Evolutionary conservation across 1,140 invertebrate species (phyloP), one percentile per base, ranked within the genome.

Genomic region (Drosophila bocki): DNA sequence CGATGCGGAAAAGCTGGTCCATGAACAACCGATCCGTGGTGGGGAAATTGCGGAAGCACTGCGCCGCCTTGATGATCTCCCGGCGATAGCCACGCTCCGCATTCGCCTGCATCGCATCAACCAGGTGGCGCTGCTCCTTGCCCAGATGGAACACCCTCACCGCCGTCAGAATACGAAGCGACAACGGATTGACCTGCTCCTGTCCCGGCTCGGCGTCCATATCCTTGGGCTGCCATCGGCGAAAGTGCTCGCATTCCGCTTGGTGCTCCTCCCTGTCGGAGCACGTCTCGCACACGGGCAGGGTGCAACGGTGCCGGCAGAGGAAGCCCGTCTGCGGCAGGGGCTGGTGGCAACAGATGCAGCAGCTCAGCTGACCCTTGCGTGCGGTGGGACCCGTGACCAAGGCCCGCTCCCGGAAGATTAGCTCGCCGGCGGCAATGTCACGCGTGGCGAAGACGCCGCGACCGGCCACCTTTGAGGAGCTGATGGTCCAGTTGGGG

Each of bases 391-490:
- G 95, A 0, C 96, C 96, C 22, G 94, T 82, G 13, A 96, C 93
- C 3, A 97, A 78, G 0, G 96, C 95, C 33, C 92, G 92, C 82
- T 97, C 96, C 3, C 94, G 92, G 81, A 96, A 96, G 45, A 97
- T 94, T 9, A 96, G 78, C 91, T 96, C 96, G 32, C 95, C 96
- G 15, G 93, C 80, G 29, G 92, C 80, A 12, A 96, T 95, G 72
- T 96, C 94, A 50, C 95, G 92, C 0, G 92, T 95, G 6, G 96
- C 95, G 54, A 96, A 94, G 2, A 97, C 75, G 7, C 96, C 96
- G 7, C 95, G 94, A 6, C 91, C 91, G 3, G 90, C 85, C 13
- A 92, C 88, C 29, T 58, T 57, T 17, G 91, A 92, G 22, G 71
- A 45, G 12, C 57, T 82, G 35, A 92, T 77, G 32, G 68, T 88